A percentile compares a stretch with the other conserved stretches of the same genome.
Evolutionary conservation across 1,140 invertebrate species (phyloP).

Genomic region (Parasteatoda tepidariorum): DNA sequence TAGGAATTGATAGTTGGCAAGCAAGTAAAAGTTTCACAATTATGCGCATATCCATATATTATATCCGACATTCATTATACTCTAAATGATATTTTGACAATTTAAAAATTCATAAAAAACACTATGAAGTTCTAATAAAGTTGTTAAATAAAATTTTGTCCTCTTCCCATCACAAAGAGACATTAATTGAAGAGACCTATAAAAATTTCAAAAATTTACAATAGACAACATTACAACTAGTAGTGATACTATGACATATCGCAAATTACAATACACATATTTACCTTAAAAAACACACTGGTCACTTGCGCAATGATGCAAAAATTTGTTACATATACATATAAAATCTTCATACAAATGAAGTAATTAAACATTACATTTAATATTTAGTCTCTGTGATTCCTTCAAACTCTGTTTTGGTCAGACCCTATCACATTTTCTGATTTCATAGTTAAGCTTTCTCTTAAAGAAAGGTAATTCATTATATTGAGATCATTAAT

Average conservation of each 20-base stretch:
- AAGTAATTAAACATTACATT: conserved; percentile 28
- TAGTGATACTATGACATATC: background rate
- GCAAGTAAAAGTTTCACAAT: no score
- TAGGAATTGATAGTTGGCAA: no score
- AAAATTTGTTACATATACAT: conserved; percentile 39
- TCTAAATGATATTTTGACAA: no score
- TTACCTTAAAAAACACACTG: conserved; percentile 51
- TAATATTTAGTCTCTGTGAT: background rate
- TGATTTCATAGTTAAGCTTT: background rate
- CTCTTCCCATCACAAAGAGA: no score
- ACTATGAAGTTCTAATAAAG: no score
- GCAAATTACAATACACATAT: conserved; percentile 30
- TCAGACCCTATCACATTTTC: conserved; percentile 28
- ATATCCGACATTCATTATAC: no score
- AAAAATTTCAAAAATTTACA: background rate
- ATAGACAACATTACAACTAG: background rate
- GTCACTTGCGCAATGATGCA: conserved; percentile 19
- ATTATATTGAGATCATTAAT: no score
- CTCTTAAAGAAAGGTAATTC: no score
- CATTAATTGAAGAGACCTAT: background rate
- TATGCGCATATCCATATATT: no score
- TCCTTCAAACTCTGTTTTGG: conserved; percentile 17
- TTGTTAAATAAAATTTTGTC: no score
- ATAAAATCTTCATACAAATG: conserved; percentile 48
- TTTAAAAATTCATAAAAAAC: background rate